Evolutionary conservation across 2,797 vertebrate genomes (phyloP), one percentile per base, ranked within the genome.

Genomic region (Aphelocoma californica): DNA sequence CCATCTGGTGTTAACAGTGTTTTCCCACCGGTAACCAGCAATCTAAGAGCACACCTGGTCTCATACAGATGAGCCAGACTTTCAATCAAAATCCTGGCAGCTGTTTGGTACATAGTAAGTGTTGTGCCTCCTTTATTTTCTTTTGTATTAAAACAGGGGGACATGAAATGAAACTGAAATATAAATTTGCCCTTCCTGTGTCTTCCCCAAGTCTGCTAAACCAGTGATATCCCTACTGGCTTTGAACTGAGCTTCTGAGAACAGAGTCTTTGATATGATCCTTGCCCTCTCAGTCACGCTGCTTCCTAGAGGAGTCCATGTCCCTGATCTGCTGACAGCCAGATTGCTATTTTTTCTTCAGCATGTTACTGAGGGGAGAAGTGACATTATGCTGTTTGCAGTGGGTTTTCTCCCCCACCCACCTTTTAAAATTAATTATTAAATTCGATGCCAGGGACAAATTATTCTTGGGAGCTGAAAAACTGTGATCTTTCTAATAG

Each of bases 271-370:
- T 90, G 86, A 65, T 79, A 25, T 3, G 66, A 78, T 83, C 86
- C 90, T 81, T 88, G 73, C 92, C 85, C 90, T 93, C 87, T 50
- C 91, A 32, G 90, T 88, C 95, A 61, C 29, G 90, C 91, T 86
- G 80, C 69, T 96, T 91, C 61, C 90, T 81, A 71, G 82, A 83
- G 82, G 90, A 86, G 91, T 40, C 56, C 5, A 12, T 95, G 90
- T 82, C 88, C 90, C 93, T 16, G 69, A 86, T 74, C 91, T 92
- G 94, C 95, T 81, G 87, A 92, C 91, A 92, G 80, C 20, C 81
- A 65, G 11, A 48, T 12, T 50, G 79, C 90, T 91, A 44, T 78
- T 91, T 95, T 94, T 95, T 86, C 69, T 89, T 60, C 85, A 78
- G 15, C 81, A 6, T 7, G 86, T 50, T 78, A 40, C 54, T 61